Evolutionary conservation across 2,888 invertebrate genomes (phyloP).

Genomic region (Macrophya alboannulata): DNA sequence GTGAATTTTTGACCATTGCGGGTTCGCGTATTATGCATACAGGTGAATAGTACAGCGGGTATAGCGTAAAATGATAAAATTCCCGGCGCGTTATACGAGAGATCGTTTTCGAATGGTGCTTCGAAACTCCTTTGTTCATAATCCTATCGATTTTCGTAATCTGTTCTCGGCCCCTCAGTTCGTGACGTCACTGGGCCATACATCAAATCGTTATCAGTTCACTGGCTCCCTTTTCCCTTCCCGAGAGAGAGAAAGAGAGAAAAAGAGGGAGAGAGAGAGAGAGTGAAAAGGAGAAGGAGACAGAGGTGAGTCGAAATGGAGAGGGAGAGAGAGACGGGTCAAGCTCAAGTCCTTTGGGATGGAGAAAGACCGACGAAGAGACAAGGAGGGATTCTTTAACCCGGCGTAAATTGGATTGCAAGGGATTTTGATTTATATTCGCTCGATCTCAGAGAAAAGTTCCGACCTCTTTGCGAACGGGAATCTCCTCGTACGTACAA

Average conservation of each 20-base stretch:
- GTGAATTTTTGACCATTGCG: not conserved
- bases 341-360: conserved; percentile 53
- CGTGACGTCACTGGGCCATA: conserved; percentile 77
- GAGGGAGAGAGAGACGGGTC: conserved; percentile 55
- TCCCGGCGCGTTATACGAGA: conserved; percentile 36
- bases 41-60: conserved; percentile 8
- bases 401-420: conserved; percentile 72
- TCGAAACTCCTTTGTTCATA: conserved; percentile 72
- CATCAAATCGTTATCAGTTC: conserved; percentile 79
- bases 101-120: conserved; percentile 56
- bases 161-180: conserved; percentile 75
- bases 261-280: not conserved
- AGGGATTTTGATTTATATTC: conserved; percentile 71
- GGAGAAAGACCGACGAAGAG: conserved; percentile 52
- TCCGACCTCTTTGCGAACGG: conserved; percentile 33
- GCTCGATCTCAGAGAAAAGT: conserved; percentile 44
- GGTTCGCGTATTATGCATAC: not conserved
- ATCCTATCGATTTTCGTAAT: conserved; percentile 78
- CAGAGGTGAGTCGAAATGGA: conserved; percentile 57
- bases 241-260: conserved; percentile 59
- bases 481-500: not conserved
- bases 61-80: conserved; percentile 39
- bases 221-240: conserved; percentile 60
- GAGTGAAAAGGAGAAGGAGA: conserved; percentile 52
- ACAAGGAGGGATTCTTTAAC: conserved; percentile 69